These are phyloP conservation scores for Danaus plexippus DNA, from an alignment of 1,140 invertebrate species.

Conservation along the genomic window DNA sequence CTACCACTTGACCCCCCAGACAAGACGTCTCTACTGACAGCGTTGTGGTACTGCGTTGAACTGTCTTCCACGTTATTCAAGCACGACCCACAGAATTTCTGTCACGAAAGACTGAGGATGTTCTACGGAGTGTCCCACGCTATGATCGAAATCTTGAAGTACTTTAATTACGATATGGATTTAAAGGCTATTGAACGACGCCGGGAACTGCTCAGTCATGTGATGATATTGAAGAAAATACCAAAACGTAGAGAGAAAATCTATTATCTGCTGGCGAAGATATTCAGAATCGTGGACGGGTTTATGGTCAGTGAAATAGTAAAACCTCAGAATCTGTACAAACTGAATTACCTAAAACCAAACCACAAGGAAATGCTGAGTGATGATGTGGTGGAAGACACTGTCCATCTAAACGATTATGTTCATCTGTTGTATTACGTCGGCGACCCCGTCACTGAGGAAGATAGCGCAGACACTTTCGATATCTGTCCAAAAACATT, in stretches of 20 bases:
- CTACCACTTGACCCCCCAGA: slow-evolving; percentile 30
- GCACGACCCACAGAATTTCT: slow-evolving; percentile 21
- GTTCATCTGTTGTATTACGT: slow-evolving; percentile 22
- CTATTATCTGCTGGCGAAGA: slow-evolving; percentile 26
- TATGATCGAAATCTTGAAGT: slow-evolving; percentile 34
- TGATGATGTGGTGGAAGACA: slow-evolving; percentile 20
- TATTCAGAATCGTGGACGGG: slow-evolving; percentile 28
- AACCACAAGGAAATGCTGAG: slow-evolving; percentile 23
- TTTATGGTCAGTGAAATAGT: slow-evolving; percentile 28
- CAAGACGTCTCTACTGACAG: slow-evolving; percentile 21
- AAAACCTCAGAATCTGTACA: slow-evolving; percentile 23
- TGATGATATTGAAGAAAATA: slow-evolving; percentile 29
- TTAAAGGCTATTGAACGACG: slow-evolving; percentile 23
- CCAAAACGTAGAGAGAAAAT: slow-evolving; percentile 20
- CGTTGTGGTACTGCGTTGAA: slow-evolving; percentile 37
- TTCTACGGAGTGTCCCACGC: slow-evolving; percentile 19
- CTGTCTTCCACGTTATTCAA: slow-evolving; percentile 31
- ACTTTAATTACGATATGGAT: slow-evolving; percentile 27
- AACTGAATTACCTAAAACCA: slow-evolving; percentile 30
- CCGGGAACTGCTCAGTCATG: slow-evolving; percentile 26
- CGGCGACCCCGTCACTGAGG: slow-evolving; percentile 1
- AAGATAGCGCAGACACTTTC: slow-evolving; percentile 2
- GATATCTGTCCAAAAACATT: slow-evolving; percentile 27
- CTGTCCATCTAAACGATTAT: slow-evolving; percentile 25
- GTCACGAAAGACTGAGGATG: slow-evolving; percentile 27